These are phyloP conservation scores for Drosophila emarginata DNA, from an alignment of 2,888 invertebrate species.

Conservation along the genomic window DNA sequence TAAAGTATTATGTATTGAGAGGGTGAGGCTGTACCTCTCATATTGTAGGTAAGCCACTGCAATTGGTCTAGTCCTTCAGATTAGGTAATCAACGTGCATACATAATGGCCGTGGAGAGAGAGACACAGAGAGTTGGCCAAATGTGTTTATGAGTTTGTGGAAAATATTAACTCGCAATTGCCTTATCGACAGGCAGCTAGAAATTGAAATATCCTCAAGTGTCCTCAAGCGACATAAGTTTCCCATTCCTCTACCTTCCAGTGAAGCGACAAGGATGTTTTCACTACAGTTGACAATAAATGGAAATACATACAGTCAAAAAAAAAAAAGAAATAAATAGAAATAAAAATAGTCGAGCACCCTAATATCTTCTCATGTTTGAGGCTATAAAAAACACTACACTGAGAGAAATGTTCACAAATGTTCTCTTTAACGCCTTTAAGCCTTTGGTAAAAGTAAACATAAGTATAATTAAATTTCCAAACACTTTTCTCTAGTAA, in stretches of 20 bases:
- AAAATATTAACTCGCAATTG: conserved; percentile 51
- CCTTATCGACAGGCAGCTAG: conserved; percentile 37
- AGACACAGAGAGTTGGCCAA: conserved; percentile 10
- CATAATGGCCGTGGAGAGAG: background rate
- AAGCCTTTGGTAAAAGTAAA: too few relatives aligned
- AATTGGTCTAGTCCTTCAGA: conserved; percentile 53
- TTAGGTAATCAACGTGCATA: conserved; percentile 57
- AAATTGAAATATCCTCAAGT: background rate
- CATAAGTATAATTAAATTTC: too few relatives aligned
- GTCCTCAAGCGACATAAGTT: conserved; percentile 17
- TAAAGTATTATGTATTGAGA: too few relatives aligned
- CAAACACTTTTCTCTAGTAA: too few relatives aligned
- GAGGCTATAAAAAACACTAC: background rate
- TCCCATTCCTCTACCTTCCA: conserved; percentile 18
- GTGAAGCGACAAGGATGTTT: conserved; percentile 22
- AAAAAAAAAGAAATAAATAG: background rate
- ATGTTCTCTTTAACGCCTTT: too few relatives aligned
- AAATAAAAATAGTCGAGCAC: too few relatives aligned
- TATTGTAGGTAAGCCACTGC: background rate
- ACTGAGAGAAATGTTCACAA: too few relatives aligned
- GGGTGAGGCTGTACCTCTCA: conserved; percentile 24
- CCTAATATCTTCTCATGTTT: too few relatives aligned
- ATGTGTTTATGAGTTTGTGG: conserved; percentile 70
- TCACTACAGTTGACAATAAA: conserved; percentile 7
- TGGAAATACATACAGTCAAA: background rate